These are phyloP conservation scores for Heteronetta atricapilla DNA, from an alignment of 2,113 vertebrate species.

Conservation along the genomic window DNA sequence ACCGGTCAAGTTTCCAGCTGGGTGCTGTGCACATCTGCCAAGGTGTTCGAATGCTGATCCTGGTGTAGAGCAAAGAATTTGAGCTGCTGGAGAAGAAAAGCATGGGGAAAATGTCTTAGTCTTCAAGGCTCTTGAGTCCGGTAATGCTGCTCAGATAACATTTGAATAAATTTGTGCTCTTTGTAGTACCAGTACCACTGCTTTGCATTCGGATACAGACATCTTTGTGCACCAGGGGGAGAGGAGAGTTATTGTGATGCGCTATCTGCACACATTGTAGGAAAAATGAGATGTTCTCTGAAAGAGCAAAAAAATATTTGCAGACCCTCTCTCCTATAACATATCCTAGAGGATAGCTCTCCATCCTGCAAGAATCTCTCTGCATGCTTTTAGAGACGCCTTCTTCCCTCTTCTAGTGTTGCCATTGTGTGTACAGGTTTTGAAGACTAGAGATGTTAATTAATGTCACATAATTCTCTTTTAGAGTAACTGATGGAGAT, in stretches of 20 bases:
- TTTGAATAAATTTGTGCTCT: background rate
- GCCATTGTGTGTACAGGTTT: background rate
- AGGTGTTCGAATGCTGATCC: background rate
- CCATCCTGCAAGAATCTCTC: background rate
- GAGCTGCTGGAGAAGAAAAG: background rate
- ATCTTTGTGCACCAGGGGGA: background rate
- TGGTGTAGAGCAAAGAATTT: accelerated
- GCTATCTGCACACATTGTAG: background rate
- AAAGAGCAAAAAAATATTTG: background rate
- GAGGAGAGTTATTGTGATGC: background rate
- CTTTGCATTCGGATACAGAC: background rate
- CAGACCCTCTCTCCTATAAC: background rate
- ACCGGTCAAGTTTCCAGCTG: background rate
- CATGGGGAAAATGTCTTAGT: too few species aligned
- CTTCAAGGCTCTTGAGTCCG: background rate
- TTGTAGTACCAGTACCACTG: background rate
- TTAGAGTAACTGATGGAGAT: background rate
- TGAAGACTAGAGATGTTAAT: background rate
- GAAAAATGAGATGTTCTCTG: background rate
- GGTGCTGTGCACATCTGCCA: accelerated
- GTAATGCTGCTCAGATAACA: background rate
- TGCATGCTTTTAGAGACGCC: background rate
- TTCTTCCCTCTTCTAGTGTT: background rate
- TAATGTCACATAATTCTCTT: background rate
- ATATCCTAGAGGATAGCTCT: background rate